Evolutionary conservation across 2,797 vertebrate species (phyloP).

Genomic region (Phyllotis vaccarum): DNA sequence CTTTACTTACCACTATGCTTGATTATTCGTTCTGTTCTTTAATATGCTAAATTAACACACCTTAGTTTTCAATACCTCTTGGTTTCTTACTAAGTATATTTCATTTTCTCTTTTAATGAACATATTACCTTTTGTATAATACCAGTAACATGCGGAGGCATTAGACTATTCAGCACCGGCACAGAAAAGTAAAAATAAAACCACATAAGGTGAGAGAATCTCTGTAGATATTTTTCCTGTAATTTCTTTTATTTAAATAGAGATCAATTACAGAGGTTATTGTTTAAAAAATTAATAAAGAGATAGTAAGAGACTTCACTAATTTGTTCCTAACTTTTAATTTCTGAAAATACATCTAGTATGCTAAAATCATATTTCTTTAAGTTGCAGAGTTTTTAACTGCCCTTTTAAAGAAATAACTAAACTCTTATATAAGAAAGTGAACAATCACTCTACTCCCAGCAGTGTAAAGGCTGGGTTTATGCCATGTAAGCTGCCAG

Average conservation of each 20-base stretch:
- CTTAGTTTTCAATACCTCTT: neutral
- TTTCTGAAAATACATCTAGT: neutral
- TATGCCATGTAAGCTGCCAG: neutral
- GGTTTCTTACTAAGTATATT: slow-evolving; percentile 2
- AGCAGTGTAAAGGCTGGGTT: slow-evolving; percentile 63
- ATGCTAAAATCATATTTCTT: slow-evolving; percentile 56
- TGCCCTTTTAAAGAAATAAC: slow-evolving; percentile 50
- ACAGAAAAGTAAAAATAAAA: slow-evolving; percentile 33
- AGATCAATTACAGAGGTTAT: slow-evolving; percentile 2
- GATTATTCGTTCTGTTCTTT: slow-evolving; percentile 9
- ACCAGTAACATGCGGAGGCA: neutral
- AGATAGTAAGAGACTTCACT: slow-evolving; percentile 23
- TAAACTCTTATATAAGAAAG: slow-evolving; percentile 58
- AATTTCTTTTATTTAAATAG: slow-evolving; percentile 48
- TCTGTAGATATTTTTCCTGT: neutral
- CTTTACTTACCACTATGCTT: neutral
- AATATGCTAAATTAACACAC: slow-evolving; percentile 17
- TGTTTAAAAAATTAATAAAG: slow-evolving; percentile 25
- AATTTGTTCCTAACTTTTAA: slow-evolving; percentile 58
- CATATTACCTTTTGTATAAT: neutral
- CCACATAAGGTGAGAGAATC: neutral
- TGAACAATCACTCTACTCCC: slow-evolving; percentile 75
- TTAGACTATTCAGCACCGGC: neutral
- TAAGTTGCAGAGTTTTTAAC: slow-evolving; percentile 58
- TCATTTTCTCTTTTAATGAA: slow-evolving; percentile 21